Percentiles rank a stretch among this genome's conserved stretches.
phyloP scores from a whole-genome alignment of 1,140 invertebrate species.

The Callitettix versicolor region DNA sequence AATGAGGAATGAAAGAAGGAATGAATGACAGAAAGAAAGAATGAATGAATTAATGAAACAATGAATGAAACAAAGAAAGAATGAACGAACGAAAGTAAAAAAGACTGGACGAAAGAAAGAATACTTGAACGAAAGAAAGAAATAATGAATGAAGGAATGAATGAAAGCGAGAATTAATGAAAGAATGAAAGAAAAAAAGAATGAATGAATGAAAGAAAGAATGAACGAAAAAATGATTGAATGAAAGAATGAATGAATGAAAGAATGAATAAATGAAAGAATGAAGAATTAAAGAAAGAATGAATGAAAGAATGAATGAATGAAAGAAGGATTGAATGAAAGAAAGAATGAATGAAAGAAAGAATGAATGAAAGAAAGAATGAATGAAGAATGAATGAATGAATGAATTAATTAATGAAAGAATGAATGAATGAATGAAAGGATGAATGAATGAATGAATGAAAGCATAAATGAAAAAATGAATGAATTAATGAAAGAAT shows the following conservation, averaged over 20 bases:
- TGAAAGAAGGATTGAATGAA: not conserved
- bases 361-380: not conserved
- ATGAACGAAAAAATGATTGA: no score
- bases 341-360: no score
- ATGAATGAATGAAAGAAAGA: not conserved
- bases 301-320: not conserved
- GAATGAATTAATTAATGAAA: not conserved
- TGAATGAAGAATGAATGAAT: no score
- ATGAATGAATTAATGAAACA: not conserved
- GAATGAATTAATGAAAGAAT: not conserved
- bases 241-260: no score
- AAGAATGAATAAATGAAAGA: no score
- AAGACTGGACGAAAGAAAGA: no score
- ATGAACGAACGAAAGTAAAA: no score
- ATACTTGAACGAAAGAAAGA: not conserved
- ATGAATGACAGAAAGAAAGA: no score
- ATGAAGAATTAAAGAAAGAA: no score
- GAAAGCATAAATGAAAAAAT: no score
- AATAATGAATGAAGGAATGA: no score
- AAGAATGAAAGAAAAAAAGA: not conserved
- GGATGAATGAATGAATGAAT: not conserved
- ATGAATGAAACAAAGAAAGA: not conserved
- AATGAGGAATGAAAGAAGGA: not conserved
- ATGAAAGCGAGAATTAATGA: no score
- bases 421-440: not conserved